A percentile compares a stretch with the other conserved stretches of the same genome.
These are phyloP conservation scores for Eulemur macaco DNA, from an alignment of 2,113 vertebrate genomes.

Conservation along the genomic window DNA sequence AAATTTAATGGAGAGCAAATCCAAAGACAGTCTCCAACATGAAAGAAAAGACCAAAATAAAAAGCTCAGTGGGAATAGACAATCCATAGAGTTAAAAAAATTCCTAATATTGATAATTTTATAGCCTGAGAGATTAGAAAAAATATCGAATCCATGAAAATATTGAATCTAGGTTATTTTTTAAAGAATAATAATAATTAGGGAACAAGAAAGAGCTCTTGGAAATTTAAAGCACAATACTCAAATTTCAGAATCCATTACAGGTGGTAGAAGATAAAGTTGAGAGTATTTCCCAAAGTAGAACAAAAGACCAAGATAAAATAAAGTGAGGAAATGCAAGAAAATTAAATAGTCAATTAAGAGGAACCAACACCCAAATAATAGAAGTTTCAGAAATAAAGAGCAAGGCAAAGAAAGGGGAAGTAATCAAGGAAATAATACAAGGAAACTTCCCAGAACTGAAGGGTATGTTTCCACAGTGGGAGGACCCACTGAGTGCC, in stretches of 20 bases:
- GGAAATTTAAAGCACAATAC: not conserved
- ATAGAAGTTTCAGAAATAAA: not conserved
- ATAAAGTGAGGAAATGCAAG: not conserved
- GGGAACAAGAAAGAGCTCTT: not conserved
- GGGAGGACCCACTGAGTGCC: not conserved
- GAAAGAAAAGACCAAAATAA: slow-evolving; percentile 15
- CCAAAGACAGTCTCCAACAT: not conserved
- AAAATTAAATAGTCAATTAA: not conserved
- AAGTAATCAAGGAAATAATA: not conserved
- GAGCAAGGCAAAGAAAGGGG: not conserved
- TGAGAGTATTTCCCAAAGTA: not conserved
- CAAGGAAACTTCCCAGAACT: not conserved
- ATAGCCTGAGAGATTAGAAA: not conserved
- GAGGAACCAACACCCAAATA: not conserved
- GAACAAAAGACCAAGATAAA: not conserved
- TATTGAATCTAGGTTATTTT: not conserved
- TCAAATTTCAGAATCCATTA: not conserved
- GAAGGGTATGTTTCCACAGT: not conserved
- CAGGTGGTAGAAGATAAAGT: not conserved
- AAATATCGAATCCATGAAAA: not conserved
- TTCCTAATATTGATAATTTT: not conserved
- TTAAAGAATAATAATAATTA: not conserved
- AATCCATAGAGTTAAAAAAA: not conserved
- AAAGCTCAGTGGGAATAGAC: not conserved
- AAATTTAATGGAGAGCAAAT: not conserved